Conservation (phyloP, 2,113 vertebrate species). For the Neopipo cinnamomea region DNA sequence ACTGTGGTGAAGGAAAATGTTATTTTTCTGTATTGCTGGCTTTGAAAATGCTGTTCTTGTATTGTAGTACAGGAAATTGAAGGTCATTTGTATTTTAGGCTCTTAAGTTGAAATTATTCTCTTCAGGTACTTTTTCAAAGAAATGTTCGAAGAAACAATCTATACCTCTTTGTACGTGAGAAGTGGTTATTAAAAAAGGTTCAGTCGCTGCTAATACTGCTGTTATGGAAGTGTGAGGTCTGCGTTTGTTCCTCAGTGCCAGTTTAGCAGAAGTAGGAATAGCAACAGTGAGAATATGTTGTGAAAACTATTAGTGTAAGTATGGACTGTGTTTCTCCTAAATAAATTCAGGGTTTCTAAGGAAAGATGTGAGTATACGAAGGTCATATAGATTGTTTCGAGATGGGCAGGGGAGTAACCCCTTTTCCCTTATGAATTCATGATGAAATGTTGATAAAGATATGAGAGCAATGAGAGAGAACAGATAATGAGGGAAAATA, state of each 20-base stretch:
- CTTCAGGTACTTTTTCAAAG: neutral
- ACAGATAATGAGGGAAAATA: neutral
- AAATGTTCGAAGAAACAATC: neutral
- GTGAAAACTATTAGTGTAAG: neutral
- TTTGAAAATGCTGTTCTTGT: neutral
- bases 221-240: neutral
- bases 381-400: neutral
- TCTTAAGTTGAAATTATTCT: neutral
- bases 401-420: neutral
- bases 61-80: neutral
- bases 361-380: neutral
- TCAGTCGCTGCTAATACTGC: neutral
- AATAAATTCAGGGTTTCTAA: neutral
- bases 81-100: neutral
- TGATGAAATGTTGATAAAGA: neutral
- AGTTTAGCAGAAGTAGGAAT: neutral
- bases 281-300: neutral
- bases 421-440: neutral
- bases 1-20: neutral
- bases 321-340: neutral
- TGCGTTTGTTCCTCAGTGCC: neutral
- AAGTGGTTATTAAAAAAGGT: neutral
- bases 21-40: neutral
- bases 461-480: neutral
- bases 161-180: fast-evolving